Conservation (phyloP, 2,888 invertebrate species). For the Drosophila paucipuncta region DNA sequence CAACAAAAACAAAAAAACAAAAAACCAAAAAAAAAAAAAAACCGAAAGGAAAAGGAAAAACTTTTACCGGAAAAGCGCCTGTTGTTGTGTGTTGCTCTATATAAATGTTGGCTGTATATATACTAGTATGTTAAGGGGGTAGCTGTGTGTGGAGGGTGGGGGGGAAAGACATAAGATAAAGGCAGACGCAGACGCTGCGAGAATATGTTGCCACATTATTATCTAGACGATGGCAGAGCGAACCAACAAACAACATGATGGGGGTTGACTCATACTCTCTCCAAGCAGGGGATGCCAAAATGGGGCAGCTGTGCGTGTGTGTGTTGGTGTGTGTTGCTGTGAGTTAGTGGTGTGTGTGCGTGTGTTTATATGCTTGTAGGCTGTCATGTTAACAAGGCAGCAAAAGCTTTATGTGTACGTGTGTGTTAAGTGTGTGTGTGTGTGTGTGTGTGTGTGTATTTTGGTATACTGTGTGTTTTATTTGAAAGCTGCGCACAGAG, state of each 20-base stretch:
- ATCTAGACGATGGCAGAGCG: slow-evolving; percentile 62
- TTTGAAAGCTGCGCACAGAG: slow-evolving; percentile 69
- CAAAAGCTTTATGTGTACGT: slow-evolving; percentile 60
- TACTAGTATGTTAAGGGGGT: slow-evolving; percentile 9
- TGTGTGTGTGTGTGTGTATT: slow-evolving; percentile 38
- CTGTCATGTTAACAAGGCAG: slow-evolving; percentile 80
- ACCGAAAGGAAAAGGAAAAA: slow-evolving; percentile 30
- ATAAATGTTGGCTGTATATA: slow-evolving; percentile 42
- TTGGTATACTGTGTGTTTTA: slow-evolving; percentile 59
- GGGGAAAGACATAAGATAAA: slow-evolving; percentile 55
- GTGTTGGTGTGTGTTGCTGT: neutral
- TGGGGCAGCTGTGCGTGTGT: slow-evolving; percentile 47
- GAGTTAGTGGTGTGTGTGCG: neutral
- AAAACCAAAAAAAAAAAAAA: neutral
- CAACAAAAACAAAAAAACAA: slow-evolving; percentile 33
- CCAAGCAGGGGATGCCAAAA: slow-evolving; percentile 45
- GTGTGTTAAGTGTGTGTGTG: slow-evolving; percentile 22
- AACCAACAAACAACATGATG: slow-evolving; percentile 41
- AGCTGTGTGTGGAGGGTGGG: neutral
- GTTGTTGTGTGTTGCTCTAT: slow-evolving; percentile 40
- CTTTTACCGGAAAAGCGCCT: slow-evolving; percentile 55
- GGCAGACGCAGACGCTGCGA: slow-evolving; percentile 73
- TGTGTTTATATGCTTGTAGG: slow-evolving; percentile 79
- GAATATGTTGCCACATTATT: slow-evolving; percentile 81
- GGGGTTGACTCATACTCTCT: slow-evolving; percentile 24